Conservation (phyloP, 2,888 invertebrate genomes). For the Quadroppia sp. region DNA sequence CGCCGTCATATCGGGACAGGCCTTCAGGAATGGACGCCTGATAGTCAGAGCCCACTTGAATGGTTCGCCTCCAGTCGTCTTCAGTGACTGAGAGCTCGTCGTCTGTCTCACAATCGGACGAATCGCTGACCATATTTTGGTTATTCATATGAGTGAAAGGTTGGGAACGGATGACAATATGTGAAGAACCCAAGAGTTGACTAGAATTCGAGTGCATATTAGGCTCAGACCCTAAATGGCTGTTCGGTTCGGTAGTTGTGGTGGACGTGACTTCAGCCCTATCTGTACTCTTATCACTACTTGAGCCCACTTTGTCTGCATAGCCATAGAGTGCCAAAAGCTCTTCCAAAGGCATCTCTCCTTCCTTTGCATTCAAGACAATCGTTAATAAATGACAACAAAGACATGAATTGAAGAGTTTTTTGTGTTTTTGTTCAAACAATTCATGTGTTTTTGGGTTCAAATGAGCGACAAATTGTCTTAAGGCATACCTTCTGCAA, state of each 20-base stretch:
- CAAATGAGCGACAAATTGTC: not conserved
- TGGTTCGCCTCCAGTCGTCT: conserved; percentile 52
- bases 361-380: conserved; percentile 60
- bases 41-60: conserved; percentile 76
- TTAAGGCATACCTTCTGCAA: conserved; percentile 64
- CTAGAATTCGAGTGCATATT: conserved; percentile 16
- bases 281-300: conserved; percentile 21
- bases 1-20: conserved; percentile 84
- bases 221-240: too few species aligned
- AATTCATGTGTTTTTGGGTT: not conserved
- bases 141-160: conserved; percentile 25
- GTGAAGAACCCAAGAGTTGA: conserved; percentile 2
- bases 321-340: conserved; percentile 83
- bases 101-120: conserved; percentile 64
- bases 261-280: conserved; percentile 11
- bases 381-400: conserved; percentile 23
- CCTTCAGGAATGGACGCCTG: conserved; percentile 92
- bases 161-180: conserved; percentile 45
- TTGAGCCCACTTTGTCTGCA: conserved; percentile 36
- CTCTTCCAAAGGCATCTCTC: conserved; percentile 94
- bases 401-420: not conserved
- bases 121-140: conserved; percentile 46
- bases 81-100: conserved; percentile 47
- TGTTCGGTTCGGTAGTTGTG: not conserved
- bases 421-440: too few species aligned